Conservation (phyloP, 2,888 invertebrate genomes). For the Ormia ochracea region DNA sequence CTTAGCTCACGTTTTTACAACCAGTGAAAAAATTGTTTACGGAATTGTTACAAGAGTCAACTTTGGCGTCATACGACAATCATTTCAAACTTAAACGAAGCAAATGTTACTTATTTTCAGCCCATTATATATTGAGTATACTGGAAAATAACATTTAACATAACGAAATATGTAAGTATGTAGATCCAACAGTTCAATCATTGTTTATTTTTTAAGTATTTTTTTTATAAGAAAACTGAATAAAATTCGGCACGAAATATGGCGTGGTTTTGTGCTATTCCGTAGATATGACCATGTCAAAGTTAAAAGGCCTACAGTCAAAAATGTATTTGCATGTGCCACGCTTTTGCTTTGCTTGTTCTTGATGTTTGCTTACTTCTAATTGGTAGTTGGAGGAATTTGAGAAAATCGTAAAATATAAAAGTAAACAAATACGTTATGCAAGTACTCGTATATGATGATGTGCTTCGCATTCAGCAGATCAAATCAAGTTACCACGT, state of each 20-base stretch:
- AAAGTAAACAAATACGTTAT: background rate
- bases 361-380: background rate
- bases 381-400: background rate
- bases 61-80: no score
- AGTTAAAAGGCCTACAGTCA: slow-evolving; percentile 1
- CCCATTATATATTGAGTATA: background rate
- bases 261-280: slow-evolving; percentile 57
- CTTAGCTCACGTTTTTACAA: no score
- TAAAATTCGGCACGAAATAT: slow-evolving; percentile 54
- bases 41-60: no score
- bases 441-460: background rate
- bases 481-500: background rate
- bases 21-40: no score
- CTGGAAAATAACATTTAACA: no score
- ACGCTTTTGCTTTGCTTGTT: background rate
- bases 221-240: background rate
- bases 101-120: no score
- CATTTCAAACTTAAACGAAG: no score
- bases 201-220: no score
- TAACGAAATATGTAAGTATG: background rate
- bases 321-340: background rate
- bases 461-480: background rate
- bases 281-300: slow-evolving; percentile 25
- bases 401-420: background rate
- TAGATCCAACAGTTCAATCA: slow-evolving; percentile 10